Evolutionary conservation across 2,888 invertebrate genomes (phyloP).

Genomic region (Microchrysa polita): DNA sequence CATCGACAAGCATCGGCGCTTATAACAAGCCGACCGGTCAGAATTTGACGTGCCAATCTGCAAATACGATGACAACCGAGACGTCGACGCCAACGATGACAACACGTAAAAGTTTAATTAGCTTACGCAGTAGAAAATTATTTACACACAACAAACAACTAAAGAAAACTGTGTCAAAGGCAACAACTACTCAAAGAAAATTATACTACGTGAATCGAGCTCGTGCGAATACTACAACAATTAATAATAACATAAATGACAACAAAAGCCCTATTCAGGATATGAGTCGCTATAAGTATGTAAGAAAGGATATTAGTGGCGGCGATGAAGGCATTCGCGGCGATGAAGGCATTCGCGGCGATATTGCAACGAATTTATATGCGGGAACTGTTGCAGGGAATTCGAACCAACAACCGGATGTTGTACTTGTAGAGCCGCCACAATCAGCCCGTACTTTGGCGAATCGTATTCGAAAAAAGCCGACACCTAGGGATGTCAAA

Average conservation of each 20-base stretch:
- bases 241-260: conserved; percentile 6
- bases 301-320: conserved; percentile 3
- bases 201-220: conserved; percentile 38
- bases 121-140: conserved; percentile 48
- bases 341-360: neutral
- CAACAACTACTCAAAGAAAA: conserved; percentile 42
- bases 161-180: conserved; percentile 30
- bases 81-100: conserved; percentile 22
- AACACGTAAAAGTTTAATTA: conserved; percentile 46
- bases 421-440: too few relatives aligned
- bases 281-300: conserved; percentile 34
- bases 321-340: neutral
- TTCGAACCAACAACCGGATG: too few relatives aligned
- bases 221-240: conserved; percentile 8
- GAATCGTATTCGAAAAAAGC: neutral
- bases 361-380: neutral
- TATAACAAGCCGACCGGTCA: neutral
- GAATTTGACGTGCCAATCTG: conserved; percentile 2
- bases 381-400: neutral
- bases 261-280: conserved; percentile 12
- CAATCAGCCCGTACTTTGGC: neutral
- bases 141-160: conserved; percentile 44
- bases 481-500: conserved; percentile 1
- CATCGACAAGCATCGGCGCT: conserved; percentile 17
- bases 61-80: conserved; percentile 26